phyloP scores from a whole-genome alignment of 2,888 invertebrate genomes.

The Gryllus longicercus region DNA sequence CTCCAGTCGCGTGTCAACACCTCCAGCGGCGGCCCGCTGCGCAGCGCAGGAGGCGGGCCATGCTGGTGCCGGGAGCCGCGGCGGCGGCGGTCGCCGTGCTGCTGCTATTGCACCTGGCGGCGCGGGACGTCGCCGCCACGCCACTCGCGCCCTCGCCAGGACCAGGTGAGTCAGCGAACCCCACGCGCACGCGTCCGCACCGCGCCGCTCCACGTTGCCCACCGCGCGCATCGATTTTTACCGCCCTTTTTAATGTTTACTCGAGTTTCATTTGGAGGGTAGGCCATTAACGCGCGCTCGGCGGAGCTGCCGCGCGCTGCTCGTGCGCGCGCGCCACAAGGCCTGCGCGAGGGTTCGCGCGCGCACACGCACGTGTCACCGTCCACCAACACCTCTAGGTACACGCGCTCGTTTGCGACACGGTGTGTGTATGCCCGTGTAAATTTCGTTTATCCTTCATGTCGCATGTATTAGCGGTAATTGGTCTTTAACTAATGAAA shows the following conservation, averaged over 20 bases:
- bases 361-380: too few species aligned
- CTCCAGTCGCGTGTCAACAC: neutral
- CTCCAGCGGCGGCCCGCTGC: neutral
- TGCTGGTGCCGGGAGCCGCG: neutral
- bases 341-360: too few species aligned
- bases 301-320: neutral
- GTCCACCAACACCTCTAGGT: too few species aligned
- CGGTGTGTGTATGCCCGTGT: neutral
- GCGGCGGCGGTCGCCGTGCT: neutral
- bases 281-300: neutral
- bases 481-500: neutral
- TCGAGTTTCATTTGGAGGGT: slow-evolving; percentile 6
- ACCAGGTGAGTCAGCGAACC: neutral
- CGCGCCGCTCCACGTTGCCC: neutral
- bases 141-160: neutral
- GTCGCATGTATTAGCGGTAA: neutral
- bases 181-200: neutral
- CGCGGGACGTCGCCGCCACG: neutral
- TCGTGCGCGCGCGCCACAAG: neutral
- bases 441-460: neutral
- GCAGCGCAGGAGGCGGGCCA: neutral
- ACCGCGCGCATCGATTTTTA: neutral
- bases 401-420: too few species aligned
- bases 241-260: neutral
- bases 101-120: neutral